Evolutionary conservation across 1,140 invertebrate genomes (phyloP).

Genomic region (Diorhabda carinulata): DNA sequence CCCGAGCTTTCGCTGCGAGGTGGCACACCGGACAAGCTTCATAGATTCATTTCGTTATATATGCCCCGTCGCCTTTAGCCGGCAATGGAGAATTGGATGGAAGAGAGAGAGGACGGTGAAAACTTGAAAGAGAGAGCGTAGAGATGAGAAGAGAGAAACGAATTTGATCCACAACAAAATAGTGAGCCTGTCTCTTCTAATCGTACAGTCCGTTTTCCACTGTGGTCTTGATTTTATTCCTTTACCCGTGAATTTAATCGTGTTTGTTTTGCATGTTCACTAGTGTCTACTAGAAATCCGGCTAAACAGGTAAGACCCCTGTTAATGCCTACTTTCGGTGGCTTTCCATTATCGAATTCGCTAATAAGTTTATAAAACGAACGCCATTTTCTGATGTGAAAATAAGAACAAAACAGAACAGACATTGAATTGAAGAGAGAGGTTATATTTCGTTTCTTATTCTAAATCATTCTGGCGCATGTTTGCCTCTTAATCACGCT

Average conservation of each 20-base stretch:
- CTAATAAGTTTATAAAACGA: not conserved
- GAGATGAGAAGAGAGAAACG: constrained; percentile 47
- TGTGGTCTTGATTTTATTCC: constrained; percentile 41
- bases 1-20: constrained; percentile 35
- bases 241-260: constrained; percentile 31
- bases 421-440: constrained; percentile 12
- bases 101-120: constrained; percentile 49
- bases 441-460: constrained; percentile 7
- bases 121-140: constrained; percentile 49
- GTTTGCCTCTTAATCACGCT: not conserved
- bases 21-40: constrained; percentile 31
- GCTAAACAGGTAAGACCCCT: constrained; percentile 44
- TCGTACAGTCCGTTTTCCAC: constrained; percentile 47
- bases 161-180: constrained; percentile 51
- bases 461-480: constrained; percentile 18
- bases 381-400: not conserved
- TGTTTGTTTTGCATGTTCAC: constrained; percentile 36
- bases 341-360: not conserved
- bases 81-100: constrained; percentile 42
- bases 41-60: constrained; percentile 34
- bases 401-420: not conserved
- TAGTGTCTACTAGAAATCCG: constrained; percentile 34
- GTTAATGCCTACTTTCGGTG: constrained; percentile 32
- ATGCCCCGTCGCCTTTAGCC: constrained; percentile 26
- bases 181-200: constrained; percentile 48